These are phyloP conservation scores for Onychostoma macrolepis DNA, from an alignment of 2,113 vertebrate genomes.

Conservation along the genomic window DNA sequence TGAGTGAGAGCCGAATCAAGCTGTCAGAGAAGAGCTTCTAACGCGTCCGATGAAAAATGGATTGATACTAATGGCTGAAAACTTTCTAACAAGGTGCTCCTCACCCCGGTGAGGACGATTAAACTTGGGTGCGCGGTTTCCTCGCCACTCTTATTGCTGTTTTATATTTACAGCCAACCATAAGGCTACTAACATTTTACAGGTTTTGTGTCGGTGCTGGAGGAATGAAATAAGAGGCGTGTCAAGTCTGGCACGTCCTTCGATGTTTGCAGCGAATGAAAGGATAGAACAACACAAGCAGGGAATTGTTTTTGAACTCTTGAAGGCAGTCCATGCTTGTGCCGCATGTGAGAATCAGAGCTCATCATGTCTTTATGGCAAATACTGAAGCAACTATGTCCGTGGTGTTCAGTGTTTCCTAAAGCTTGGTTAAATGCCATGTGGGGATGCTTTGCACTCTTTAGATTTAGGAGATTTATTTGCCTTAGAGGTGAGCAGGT, in stretches of 20 bases:
- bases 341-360: background rate
- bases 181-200: slow-evolving; percentile 25
- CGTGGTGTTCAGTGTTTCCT: background rate
- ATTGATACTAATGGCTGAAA: slow-evolving; percentile 35
- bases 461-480: slow-evolving; percentile 33
- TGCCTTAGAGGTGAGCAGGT: slow-evolving; percentile 43
- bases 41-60: slow-evolving; percentile 34
- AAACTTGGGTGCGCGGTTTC: slow-evolving; percentile 20
- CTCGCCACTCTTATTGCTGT: slow-evolving; percentile 19
- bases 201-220: slow-evolving; percentile 28
- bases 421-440: slow-evolving; percentile 6
- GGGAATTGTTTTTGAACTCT: background rate
- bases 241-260: slow-evolving; percentile 3
- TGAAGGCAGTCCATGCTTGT: background rate
- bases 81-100: slow-evolving; percentile 36
- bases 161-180: slow-evolving; percentile 28
- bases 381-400: background rate
- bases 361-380: slow-evolving; percentile 2
- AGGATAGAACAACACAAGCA: background rate
- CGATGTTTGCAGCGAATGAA: background rate
- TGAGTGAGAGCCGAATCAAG: slow-evolving; percentile 36
- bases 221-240: slow-evolving; percentile 8
- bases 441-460: background rate
- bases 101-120: background rate
- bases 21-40: slow-evolving; percentile 23